A percentile compares a stretch with the other conserved stretches of the same genome.
phyloP scores from a whole-genome alignment of 2,113 vertebrate species.

The Lasiurus cinereus region DNA sequence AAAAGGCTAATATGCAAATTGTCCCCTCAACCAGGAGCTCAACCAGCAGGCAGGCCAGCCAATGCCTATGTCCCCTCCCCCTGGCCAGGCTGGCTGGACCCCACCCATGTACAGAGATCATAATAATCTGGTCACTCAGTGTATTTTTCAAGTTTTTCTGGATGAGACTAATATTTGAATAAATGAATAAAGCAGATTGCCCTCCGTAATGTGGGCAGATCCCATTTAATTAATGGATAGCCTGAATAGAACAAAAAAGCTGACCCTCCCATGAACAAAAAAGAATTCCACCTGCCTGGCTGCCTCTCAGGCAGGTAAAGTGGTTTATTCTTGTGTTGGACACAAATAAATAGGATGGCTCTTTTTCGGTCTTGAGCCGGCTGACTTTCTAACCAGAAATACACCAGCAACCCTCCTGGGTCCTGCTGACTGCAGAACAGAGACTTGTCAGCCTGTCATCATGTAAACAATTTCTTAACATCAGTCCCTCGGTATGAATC shows the following conservation, averaged over 20 bases:
- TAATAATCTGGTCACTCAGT: too few relatives aligned
- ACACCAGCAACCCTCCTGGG: not conserved
- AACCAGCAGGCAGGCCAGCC: too few relatives aligned
- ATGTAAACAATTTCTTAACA: not conserved
- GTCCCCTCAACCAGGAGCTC: too few relatives aligned
- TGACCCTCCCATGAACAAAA: not conserved
- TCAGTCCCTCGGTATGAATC: not conserved
- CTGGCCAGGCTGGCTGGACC: too few relatives aligned
- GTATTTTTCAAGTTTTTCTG: not conserved
- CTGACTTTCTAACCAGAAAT: not conserved
- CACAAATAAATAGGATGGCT: not conserved
- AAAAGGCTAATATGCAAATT: too few relatives aligned
- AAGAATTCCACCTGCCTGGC: not conserved
- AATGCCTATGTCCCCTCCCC: too few relatives aligned
- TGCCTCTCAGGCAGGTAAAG: not conserved
- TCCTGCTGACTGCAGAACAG: not conserved
- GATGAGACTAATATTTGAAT: conserved; percentile 15
- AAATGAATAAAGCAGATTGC: not conserved
- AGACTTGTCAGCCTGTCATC: not conserved
- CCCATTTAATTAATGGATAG: not conserved
- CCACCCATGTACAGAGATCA: too few relatives aligned
- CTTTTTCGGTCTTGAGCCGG: not conserved
- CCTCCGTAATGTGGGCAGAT: not conserved
- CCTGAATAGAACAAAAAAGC: not conserved
- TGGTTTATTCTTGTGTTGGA: not conserved